Evolutionary conservation across 2,888 invertebrate species (phyloP).

Genomic region (Synergus umbraculus): DNA sequence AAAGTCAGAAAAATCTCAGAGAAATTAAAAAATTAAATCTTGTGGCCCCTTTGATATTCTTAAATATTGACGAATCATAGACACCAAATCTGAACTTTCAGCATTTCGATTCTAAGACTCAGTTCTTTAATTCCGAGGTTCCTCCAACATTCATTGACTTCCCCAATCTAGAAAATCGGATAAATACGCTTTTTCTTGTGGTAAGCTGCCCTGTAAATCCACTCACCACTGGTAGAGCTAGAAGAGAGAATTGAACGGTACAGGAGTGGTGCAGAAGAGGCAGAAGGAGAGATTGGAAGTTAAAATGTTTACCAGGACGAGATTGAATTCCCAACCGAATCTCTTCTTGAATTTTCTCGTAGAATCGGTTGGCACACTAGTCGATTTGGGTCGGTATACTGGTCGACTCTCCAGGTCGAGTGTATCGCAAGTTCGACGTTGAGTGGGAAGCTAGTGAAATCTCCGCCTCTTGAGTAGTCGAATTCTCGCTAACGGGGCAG

Average conservation of each 20-base stretch:
- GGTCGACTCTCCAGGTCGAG: constrained; percentile 40
- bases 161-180: constrained; percentile 56
- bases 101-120: background rate
- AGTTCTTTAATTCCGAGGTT: background rate
- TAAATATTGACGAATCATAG: too few species aligned
- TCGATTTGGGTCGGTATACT: constrained; percentile 35
- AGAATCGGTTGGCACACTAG: constrained; percentile 14
- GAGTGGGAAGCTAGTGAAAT: constrained; percentile 47
- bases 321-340: constrained; percentile 69
- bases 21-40: too few species aligned
- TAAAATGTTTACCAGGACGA: constrained; percentile 68
- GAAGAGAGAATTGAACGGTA: constrained; percentile 45
- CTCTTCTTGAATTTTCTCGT: constrained; percentile 46
- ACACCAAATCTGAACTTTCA: constrained; percentile 2
- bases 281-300: constrained; percentile 56
- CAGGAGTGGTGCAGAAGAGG: constrained; percentile 34
- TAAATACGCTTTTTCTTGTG: constrained; percentile 57
- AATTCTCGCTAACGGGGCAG: constrained; percentile 51
- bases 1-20: too few species aligned
- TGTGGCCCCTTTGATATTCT: too few species aligned
- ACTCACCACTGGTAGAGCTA: constrained; percentile 1
- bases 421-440: constrained; percentile 51
- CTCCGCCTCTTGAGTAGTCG: constrained; percentile 48
- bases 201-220: constrained; percentile 37
- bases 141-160: constrained; percentile 23